phyloP scores from a whole-genome alignment of 37 sponge, comb jelly and placozoan species.

The Corticium candelabrum region DNA sequence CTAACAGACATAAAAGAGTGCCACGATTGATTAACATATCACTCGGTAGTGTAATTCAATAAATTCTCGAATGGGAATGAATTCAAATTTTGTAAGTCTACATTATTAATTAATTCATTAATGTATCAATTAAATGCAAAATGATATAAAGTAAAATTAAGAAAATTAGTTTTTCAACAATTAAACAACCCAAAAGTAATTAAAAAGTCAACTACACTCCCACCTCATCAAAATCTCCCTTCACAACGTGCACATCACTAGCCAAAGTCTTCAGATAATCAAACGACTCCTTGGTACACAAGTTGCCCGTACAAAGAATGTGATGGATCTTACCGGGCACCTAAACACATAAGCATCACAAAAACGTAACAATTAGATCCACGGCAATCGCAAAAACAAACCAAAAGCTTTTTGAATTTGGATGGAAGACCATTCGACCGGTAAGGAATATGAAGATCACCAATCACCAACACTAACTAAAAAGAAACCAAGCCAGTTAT shows the following conservation, averaged over 20 bases:
- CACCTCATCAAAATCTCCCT: slow-evolving; percentile 97
- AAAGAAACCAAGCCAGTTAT: neutral
- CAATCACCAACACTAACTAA: slow-evolving; percentile 76
- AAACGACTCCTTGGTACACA: slow-evolving; percentile 85
- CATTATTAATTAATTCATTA: no score
- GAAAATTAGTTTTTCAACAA: neutral
- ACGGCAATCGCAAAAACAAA: neutral
- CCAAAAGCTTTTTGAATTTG: slow-evolving; percentile 96
- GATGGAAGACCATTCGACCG: slow-evolving; percentile 68
- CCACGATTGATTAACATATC: neutral
- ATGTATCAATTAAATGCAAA: no score
- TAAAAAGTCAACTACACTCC: neutral
- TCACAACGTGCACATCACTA: slow-evolving; percentile 87
- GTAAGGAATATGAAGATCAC: slow-evolving; percentile 97
- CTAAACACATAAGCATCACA: slow-evolving; percentile 20
- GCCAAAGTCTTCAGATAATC: slow-evolving; percentile 97
- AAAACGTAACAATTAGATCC: neutral
- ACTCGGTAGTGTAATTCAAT: no score
- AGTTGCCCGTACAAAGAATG: slow-evolving; percentile 96
- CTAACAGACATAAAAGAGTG: neutral
- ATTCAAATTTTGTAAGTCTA: no score
- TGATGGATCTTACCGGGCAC: slow-evolving; percentile 98
- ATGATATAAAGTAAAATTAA: neutral
- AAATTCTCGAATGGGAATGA: no score
- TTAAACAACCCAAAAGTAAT: neutral